A percentile compares a stretch with the other conserved stretches of the same genome.
Evolutionary conservation across 92 coral and sea anemone species (phyloP).

Genomic region (Montipora capitata): DNA sequence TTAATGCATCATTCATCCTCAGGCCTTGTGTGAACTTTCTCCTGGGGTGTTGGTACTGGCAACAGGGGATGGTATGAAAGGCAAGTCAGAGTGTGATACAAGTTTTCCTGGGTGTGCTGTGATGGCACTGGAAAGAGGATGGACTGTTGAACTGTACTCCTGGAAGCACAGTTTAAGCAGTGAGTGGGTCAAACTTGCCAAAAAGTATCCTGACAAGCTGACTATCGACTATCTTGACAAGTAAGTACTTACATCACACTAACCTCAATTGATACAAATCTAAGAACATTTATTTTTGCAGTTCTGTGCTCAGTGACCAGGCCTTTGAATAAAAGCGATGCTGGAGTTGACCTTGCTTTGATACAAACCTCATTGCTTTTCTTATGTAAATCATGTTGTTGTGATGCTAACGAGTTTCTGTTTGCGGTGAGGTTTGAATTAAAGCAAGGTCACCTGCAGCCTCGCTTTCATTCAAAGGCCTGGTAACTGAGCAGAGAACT

Average conservation of each 20-base stretch:
- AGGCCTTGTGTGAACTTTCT: slow-evolving; percentile 95
- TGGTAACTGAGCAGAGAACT: too few species aligned
- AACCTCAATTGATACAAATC: too few species aligned
- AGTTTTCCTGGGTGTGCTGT: slow-evolving; percentile 98
- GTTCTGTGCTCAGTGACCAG: background rate
- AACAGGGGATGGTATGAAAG: slow-evolving; percentile 97
- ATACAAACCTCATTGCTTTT: too few species aligned
- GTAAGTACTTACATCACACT: slow-evolving; percentile 55
- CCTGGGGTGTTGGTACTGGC: slow-evolving; percentile 93
- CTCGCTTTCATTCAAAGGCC: too few species aligned
- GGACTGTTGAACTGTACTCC: slow-evolving; percentile 97
- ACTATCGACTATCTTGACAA: slow-evolving; percentile 91
- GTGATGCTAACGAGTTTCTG: too few species aligned
- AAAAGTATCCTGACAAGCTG: slow-evolving; percentile 85
- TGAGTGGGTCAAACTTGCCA: slow-evolving; percentile 97
- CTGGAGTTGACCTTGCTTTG: too few species aligned
- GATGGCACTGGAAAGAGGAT: slow-evolving; percentile 93
- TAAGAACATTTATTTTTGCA: too few species aligned
- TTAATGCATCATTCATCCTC: background rate
- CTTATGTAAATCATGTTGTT: too few species aligned
- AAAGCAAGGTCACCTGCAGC: too few species aligned
- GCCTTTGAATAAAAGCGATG: too few species aligned
- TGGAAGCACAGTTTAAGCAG: slow-evolving; percentile 97
- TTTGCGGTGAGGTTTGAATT: too few species aligned
- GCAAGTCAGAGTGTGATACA: slow-evolving; percentile 96